Conservation (phyloP, 2,113 vertebrate genomes). For the Numenius arquata region DNA sequence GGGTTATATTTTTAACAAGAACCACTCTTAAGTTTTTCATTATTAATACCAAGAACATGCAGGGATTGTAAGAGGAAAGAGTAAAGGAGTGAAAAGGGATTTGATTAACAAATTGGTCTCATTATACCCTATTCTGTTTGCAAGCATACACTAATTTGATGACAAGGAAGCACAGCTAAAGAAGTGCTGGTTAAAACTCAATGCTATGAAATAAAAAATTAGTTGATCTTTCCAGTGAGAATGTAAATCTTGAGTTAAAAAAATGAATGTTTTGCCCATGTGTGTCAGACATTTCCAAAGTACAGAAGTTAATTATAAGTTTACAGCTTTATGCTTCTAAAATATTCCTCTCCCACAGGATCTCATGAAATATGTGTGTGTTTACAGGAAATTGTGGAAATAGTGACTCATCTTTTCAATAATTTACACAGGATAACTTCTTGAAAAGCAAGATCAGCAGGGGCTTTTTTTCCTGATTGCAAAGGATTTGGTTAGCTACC, state of each 20-base stretch:
- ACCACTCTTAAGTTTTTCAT: not conserved
- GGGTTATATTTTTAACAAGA: slow-evolving; percentile 35
- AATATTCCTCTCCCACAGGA: not conserved
- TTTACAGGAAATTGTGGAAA: slow-evolving; percentile 46
- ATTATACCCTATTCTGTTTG: not conserved
- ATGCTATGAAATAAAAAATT: not conserved
- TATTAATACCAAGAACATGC: not conserved
- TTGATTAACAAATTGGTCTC: not conserved
- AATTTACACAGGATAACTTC: slow-evolving; percentile 54
- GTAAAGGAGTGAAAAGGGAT: not conserved
- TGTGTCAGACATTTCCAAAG: not conserved
- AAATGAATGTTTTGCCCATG: not conserved
- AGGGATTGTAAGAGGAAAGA: not conserved
- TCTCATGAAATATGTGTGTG: slow-evolving; percentile 32
- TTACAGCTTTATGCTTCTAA: not conserved
- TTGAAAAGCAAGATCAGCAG: slow-evolving; percentile 33
- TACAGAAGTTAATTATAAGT: not conserved
- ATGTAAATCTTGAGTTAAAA: not conserved
- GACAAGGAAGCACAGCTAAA: not conserved
- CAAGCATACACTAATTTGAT: not conserved
- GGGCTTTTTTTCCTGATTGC: not conserved
- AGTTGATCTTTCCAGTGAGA: not conserved
- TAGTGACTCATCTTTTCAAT: slow-evolving; percentile 48
- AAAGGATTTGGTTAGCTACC: not conserved
- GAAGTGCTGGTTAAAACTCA: not conserved